Evolutionary conservation across 2,888 invertebrate genomes (phyloP), one percentile per base, ranked within the genome.

Genomic region (Leptinotarsa tumamoca): DNA sequence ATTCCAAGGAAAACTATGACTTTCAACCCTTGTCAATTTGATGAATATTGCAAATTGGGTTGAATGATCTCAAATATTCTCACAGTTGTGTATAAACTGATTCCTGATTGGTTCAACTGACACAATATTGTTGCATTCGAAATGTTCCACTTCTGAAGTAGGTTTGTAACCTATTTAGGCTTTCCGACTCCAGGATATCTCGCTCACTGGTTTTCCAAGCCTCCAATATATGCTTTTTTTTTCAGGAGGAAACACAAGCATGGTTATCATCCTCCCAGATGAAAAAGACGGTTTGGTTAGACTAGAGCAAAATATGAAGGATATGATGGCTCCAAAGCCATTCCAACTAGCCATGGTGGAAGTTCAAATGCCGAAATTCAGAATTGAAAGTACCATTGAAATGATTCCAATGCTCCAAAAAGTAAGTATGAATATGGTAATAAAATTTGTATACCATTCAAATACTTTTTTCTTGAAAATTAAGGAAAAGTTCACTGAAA

Each of bases 191-290:
- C 43, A 43, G 10, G 10, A 43, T 43, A 43, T 43, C 10, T 18
- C 1, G 10, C n/a, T 54, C 4, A 54, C 2, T 18, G 1, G 4
- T n/a, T 17, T n/a, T n/a, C 5, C 13, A 4, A 27, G 17, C 2
- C 14, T 50, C 10, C 43, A 2, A 5, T 58, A 4, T 17, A 21
- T 23, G 14, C 3, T 58, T 23, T 58, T 73, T 21, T 43, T 63
- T 56, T 14, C 4, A 66, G 68, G 67, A 43, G 23, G 17, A 15
- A 43, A 61, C 5, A 49, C 52, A 21, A 80, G 80, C 10, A 81
- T 85, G 81, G 80, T 82, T 3, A 76, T 85, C 61, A 80, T 82
- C 33, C 69, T 85, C 61, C 85, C 85, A 7, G 82, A 83, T 50
- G 74, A 82, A 68, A 81, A 76, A 23, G 77, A 81, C 49, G 84